phyloP scores from a whole-genome alignment of 1,140 invertebrate species.

The Eurosta solidaginis region DNA sequence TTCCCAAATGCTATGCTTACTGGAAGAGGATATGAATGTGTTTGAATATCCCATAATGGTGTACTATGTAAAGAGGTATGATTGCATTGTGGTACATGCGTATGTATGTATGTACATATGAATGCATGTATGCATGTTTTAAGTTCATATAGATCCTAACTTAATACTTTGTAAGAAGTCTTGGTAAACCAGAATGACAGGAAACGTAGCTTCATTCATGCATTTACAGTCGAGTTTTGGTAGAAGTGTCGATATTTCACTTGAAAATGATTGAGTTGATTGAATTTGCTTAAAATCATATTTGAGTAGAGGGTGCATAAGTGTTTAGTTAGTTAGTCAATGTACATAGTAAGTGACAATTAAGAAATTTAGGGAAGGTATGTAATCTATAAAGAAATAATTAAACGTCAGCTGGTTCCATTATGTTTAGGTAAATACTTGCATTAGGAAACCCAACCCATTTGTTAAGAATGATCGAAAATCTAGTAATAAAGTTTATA shows the following conservation, averaged over 20 bases:
- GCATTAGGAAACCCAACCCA: too few species aligned
- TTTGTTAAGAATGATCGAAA: too few species aligned
- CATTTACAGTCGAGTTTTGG: too few species aligned
- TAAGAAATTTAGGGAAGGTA: too few species aligned
- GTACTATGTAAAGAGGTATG: too few species aligned
- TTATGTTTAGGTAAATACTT: too few species aligned
- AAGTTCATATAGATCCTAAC: too few species aligned
- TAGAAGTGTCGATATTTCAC: constrained; percentile 2
- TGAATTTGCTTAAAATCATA: constrained; percentile 23
- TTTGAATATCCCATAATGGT: background rate
- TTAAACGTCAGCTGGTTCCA: too few species aligned
- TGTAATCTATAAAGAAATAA: too few species aligned
- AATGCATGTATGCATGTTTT: too few species aligned
- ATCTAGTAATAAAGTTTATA: too few species aligned
- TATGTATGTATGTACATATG: background rate
- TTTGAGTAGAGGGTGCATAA: background rate
- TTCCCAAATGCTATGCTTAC: background rate
- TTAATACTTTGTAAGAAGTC: background rate
- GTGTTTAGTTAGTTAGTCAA: background rate
- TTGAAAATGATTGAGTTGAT: constrained; percentile 9
- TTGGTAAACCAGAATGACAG: constrained; percentile 9
- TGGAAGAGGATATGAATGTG: background rate
- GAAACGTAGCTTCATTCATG: background rate
- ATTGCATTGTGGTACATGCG: background rate
- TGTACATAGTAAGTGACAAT: too few species aligned